These are phyloP conservation scores for Notiomystis cincta DNA, from an alignment of 2,113 vertebrate species.

Conservation along the genomic window DNA sequence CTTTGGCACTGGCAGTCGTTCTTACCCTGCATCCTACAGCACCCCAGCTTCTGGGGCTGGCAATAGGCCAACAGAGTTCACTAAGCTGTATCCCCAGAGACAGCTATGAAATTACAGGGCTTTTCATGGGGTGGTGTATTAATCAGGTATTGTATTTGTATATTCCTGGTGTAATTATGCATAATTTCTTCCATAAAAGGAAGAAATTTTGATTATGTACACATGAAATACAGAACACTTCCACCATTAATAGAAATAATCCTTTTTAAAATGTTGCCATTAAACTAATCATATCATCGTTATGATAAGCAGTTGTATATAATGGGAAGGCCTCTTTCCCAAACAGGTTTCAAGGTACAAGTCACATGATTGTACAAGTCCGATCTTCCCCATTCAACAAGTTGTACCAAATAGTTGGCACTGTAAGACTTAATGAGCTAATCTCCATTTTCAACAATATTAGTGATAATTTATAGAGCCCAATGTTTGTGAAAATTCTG, in stretches of 20 bases:
- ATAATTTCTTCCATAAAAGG: not conserved
- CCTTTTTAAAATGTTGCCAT: not conserved
- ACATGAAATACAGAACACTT: not conserved
- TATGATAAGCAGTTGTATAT: not conserved
- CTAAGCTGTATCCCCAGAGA: not conserved
- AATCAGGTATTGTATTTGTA: not conserved
- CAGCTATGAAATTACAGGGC: not conserved
- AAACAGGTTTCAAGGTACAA: not conserved
- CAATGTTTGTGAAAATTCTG: not conserved
- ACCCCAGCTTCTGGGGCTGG: accelerated
- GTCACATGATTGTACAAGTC: not conserved
- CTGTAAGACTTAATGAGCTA: not conserved
- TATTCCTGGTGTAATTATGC: not conserved
- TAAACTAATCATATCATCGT: not conserved
- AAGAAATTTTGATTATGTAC: not conserved
- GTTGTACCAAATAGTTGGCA: not conserved
- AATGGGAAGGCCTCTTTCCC: not conserved
- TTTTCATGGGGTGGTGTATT: not conserved
- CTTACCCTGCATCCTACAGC: accelerated
- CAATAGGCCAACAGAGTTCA: not conserved
- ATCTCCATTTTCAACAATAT: not conserved
- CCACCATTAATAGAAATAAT: not conserved
- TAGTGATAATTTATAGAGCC: not conserved
- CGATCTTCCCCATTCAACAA: not conserved
- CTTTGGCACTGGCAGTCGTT: not conserved